Conservation (phyloP, 2,797 vertebrate genomes). For the Melanotaenia pygmaea region DNA sequence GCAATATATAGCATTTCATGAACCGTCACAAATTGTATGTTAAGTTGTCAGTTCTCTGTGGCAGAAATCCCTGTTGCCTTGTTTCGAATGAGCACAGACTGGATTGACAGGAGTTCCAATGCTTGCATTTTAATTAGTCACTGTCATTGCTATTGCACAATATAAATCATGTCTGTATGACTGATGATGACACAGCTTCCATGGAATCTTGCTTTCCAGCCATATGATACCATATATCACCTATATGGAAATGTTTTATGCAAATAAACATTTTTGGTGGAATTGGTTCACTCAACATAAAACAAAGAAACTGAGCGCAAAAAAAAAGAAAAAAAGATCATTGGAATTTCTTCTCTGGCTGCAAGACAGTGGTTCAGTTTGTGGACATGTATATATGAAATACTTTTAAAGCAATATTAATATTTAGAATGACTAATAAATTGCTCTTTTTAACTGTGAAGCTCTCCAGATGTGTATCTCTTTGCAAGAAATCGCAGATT, state of each 20-base stretch:
- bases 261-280: constrained; percentile 21
- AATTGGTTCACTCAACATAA: constrained; percentile 28
- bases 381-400: neutral
- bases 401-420: constrained; percentile 46
- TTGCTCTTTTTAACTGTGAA: constrained; percentile 36
- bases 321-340: neutral
- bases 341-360: constrained; percentile 29
- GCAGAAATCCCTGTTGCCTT: constrained; percentile 33
- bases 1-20: constrained; percentile 10
- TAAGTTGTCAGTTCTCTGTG: constrained; percentile 23
- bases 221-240: neutral
- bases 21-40: constrained; percentile 35
- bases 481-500: constrained; percentile 33
- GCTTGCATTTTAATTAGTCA: constrained; percentile 42
- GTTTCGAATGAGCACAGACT: constrained; percentile 25
- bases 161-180: constrained; percentile 28
- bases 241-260: constrained; percentile 20
- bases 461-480: constrained; percentile 44
- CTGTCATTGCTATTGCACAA: constrained; percentile 6
- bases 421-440: constrained; percentile 33
- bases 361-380: neutral
- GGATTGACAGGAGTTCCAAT: constrained; percentile 11
- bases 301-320: constrained; percentile 19
- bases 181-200: constrained; percentile 22
- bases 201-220: neutral